Evolutionary conservation across 2,888 invertebrate species (phyloP), one percentile per base, ranked within the genome.

Genomic region (Onthophagus sagittarius): DNA sequence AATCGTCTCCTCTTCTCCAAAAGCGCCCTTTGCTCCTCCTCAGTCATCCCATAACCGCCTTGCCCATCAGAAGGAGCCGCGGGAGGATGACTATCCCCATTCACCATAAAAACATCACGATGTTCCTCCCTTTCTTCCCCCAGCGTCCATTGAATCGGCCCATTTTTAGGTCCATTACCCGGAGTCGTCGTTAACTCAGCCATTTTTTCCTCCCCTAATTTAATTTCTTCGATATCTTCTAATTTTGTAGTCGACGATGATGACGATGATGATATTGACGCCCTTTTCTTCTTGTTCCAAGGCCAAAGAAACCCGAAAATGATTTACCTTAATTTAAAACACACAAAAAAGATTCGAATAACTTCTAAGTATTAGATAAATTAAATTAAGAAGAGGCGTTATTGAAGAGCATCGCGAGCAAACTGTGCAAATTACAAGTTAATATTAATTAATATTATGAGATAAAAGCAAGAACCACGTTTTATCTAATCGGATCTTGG

Each of bases 51-150:
- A 15, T 75, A 75, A 31, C 81, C 77, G 0, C 86, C 85, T 82
- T 84, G 82, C 79, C 87, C 85, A 81, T 87, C 77, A 79, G 87
- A 83, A 79, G 86, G 81, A 11, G 84, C 80, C 2, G 82, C 79
- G n/a, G 85, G 84, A 4, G 84, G 84, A 15, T 78, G 77, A 75
- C 79, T 79, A 70, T 78, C 81, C n/a, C 80, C 81, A 72, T 78
- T 86, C 75, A 85, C 86, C 9, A 88, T 88, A 81, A 89, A 89
- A 13, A 83, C 85, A 75, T 89, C 89, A 71, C 84, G 82, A 14
- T 82, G 81, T 77, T 85, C 85, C 15, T 79, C 77, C 33, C 79
- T 80, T 71, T 82, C 83, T 72, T 84, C 84, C 9, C 81, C 82
- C 5, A 82, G 76, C 13, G 80, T 82, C 80, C 82, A 81, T 7